phyloP scores from a whole-genome alignment of 1,140 invertebrate genomes.

The Caenorhabditis brenneri region DNA sequence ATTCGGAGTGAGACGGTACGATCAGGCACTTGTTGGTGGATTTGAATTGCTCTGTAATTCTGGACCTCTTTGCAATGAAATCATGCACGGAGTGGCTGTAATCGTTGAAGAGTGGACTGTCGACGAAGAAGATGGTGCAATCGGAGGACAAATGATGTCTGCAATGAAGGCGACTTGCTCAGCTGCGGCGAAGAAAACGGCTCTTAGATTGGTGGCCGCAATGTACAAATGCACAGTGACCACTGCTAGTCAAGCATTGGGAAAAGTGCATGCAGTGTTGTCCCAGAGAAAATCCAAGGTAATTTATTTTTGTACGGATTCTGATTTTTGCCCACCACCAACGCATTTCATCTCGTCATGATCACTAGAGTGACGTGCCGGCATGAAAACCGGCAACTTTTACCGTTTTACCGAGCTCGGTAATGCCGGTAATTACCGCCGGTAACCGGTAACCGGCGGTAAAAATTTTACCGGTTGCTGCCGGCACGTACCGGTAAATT shows the following conservation, averaged over 20 bases:
- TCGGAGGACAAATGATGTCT: constrained; percentile 88
- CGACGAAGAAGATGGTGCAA: constrained; percentile 72
- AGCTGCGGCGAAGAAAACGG: constrained; percentile 82
- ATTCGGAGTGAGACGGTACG: constrained; percentile 56
- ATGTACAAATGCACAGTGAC: constrained; percentile 90
- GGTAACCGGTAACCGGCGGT: too few species aligned
- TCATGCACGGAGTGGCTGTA: constrained; percentile 91
- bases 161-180: constrained; percentile 86
- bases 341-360: too few species aligned
- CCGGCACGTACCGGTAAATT: too few species aligned
- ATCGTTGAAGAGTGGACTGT: constrained; percentile 77
- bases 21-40: constrained; percentile 81
- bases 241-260: constrained; percentile 88
- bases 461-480: too few species aligned
- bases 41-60: constrained; percentile 88
- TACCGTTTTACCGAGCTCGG: too few species aligned
- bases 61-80: constrained; percentile 92
- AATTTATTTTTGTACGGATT: too few species aligned
- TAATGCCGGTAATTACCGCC: too few species aligned
- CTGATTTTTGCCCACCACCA: too few species aligned
- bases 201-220: constrained; percentile 85
- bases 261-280: constrained; percentile 90
- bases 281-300: constrained; percentile 82
- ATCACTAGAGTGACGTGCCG: too few species aligned
- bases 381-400: too few species aligned